phyloP scores from a whole-genome alignment of 2,797 vertebrate genomes.

The Chelonia mydas region DNA sequence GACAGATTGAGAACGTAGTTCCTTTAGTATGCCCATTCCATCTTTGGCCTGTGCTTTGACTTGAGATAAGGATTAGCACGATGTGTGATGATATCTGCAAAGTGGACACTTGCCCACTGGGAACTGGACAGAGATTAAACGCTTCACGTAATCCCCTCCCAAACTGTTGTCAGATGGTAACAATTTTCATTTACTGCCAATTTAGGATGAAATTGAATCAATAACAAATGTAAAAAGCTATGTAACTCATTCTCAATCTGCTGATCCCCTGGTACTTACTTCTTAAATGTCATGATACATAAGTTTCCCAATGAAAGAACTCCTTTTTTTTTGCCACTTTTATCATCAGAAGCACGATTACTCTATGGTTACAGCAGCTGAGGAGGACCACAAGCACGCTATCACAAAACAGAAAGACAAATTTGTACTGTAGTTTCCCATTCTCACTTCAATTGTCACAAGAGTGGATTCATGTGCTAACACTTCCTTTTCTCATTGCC shows the following conservation, averaged over 20 bases:
- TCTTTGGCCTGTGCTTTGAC: background rate
- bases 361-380: background rate
- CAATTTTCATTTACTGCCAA: background rate
- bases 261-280: background rate
- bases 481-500: background rate
- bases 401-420: background rate
- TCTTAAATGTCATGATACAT: background rate
- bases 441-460: background rate
- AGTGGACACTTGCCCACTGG: background rate
- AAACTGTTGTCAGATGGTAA: background rate
- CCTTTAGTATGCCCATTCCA: background rate
- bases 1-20: background rate
- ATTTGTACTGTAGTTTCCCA: background rate
- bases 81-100: background rate
- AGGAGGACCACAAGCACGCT: background rate
- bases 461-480: background rate
- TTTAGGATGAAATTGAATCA: background rate
- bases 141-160: background rate
- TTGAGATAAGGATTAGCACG: background rate
- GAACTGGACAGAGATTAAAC: background rate
- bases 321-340: background rate
- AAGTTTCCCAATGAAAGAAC: background rate
- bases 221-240: background rate
- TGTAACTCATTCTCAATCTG: background rate
- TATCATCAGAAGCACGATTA: background rate